Evolutionary conservation across 2,797 vertebrate species (phyloP), one percentile per base, ranked within the genome.

Genomic region (Enteromius mattozi): DNA sequence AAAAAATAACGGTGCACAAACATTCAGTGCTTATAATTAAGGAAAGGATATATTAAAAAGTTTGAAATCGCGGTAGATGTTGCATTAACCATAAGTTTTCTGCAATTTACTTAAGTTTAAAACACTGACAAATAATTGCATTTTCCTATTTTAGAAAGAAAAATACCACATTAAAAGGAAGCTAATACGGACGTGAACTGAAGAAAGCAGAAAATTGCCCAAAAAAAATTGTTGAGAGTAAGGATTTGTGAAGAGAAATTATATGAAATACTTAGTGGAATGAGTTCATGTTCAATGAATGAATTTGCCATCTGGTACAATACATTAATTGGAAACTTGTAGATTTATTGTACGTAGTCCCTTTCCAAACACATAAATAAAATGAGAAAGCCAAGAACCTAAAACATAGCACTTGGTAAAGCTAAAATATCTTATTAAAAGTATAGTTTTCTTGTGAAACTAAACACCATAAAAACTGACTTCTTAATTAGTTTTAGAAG

Each of bases 1-100:
- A 10, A 21, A 78, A 47, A 35, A 24, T 54, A 84, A 45, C 42
- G 27, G 47, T 24, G 30, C 70, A 84, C 68, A 72, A 86, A 54
- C 65, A 70, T 51, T 80, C 45, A 30, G 24, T 54, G 47, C 27
- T 75, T 75, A 75, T 71, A n/a, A 71, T 16, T 14, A 14, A 65
- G 27, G 3, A 65, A 33, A 33, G 17, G 30, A 33, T 33, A 17
- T 17, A 33, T 47, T 49, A 72, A 72, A 45, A 72, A 40, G 33
- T 40, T 35, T 68, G 66, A 68, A 37, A 68, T 37, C n/a, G 54
- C 35, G 61, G 54, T 35, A 61, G 75, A 61, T 42, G 54, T 27
- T 77, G 75, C n/a, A 61, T 42, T 27, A 59, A 61, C n/a, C n/a
- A 27, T 17, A 27, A 0, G n/a, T 61, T 24, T 77, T 27, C 54